Evolutionary conservation across 2,113 vertebrate species (phyloP), one percentile per base, ranked within the genome.

Genomic region (Stictonetta naevosa): DNA sequence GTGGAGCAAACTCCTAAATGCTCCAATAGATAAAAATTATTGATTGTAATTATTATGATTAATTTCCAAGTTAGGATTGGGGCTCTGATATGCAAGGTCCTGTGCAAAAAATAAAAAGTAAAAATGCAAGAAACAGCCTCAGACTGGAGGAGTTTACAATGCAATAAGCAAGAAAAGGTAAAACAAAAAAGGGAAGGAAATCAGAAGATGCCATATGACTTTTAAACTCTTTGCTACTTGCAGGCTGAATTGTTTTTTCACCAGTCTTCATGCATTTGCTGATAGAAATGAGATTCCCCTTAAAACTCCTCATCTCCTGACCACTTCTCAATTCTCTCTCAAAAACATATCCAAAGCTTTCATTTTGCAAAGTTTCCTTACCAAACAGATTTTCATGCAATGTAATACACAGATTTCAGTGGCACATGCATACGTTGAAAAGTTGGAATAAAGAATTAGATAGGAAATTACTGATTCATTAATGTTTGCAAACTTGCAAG

Each of bases 281-380:
- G 44, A 46, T 16, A 20, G n/a, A 79, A 92, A 38, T 44, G 19
- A 71, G 38, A 59, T 52, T 69, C 7, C 34, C 11, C 56, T 71
- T 79, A 66, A 42, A 48, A 80, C 11, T 69, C 16, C 19, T 85
- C 11, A 7, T 72, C 17, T 67, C 20, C 53, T 75, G 53, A 74
- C 8, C 19, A 36, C 2, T 29, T 91, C 19, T 46, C 69, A 48
- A n/a, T 66, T 20, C 19, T 64, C 40, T 44, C 34, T 68, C 72
- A n/a, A 79, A 94, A 79, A 93, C 9, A 2, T 23, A 56, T 59
- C 19, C 25, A 60, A 31, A 77, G 36, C 33, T 84, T 88, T 86
- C 0, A 0, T 78, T 81, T 11, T 8, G 3, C 22, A 71, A 46
- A 84, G 38, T 44, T 48, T 78, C 38, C 11, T 40, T 73, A 26